Evolutionary conservation across 1,140 invertebrate genomes (phyloP), one percentile per base, ranked within the genome.

Genomic region (Drosophila paulistorum): DNA sequence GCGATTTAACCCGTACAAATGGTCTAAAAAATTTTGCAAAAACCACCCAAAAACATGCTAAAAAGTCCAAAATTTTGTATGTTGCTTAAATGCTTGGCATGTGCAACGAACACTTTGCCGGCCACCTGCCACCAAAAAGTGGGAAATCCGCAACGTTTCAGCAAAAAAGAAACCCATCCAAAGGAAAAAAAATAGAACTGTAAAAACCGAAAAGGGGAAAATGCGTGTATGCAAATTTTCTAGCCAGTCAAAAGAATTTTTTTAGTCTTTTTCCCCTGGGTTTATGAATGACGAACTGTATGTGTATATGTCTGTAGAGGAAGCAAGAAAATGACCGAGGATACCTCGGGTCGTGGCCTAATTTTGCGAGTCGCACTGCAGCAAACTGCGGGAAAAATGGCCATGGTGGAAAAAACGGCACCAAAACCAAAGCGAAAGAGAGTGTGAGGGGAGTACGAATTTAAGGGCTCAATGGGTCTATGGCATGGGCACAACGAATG

Each of bases 171-270:
- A 51, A 51, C 37, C 10, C 10, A 51, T 23, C 9, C 17, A n/a
- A 17, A 17, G n/a, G 5, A 23, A 51, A 51, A 48, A 23, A 48
- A 17, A 51, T 17, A 11, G 20, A 51, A 48, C 7, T 7, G 14
- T 6, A n/a, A 45, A 45, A 51, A 20, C 17, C 17, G 9, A 51
- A 51, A 51, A 51, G 71, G 70, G 71, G 70, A 72, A 89, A 84
- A 89, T 87, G 81, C 84, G 85, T 89, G 69, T 75, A 81, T 84
- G 85, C 68, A 90, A 87, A 86, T 86, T 85, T 84, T 9, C 33
- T 23, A 60, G 61, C 64, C 26, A 76, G 33, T 65, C 37, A 54
- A 51, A 35, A 78, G 58, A 30, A 54, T 74, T 69, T 77, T 79
- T 65, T 63, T 3, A 75, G 37, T 75, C 70, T 72, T 39, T 39